These are phyloP conservation scores for Drosophila malerkotliana DNA, from an alignment of 1,140 invertebrate species.

Conservation along the genomic window DNA sequence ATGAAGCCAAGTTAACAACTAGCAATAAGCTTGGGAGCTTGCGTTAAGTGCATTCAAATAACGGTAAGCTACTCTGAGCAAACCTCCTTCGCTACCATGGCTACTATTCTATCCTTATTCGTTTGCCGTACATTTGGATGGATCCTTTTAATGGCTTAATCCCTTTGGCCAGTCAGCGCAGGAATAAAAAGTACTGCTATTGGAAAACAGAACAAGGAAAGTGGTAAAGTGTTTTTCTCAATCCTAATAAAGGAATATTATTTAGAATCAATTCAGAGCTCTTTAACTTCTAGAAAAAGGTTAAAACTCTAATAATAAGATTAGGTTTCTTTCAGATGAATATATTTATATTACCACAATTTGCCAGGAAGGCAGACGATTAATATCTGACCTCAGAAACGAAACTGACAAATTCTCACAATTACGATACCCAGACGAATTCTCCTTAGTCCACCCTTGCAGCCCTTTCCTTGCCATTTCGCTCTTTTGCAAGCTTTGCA, in stretches of 20 bases:
- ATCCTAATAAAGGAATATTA: not conserved
- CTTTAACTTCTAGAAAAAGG: not conserved
- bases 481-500: conserved; percentile 49
- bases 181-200: not conserved
- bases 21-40: conserved; percentile 30
- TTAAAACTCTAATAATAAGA: not conserved
- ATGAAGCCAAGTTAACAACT: conserved; percentile 52
- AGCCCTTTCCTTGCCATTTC: not conserved
- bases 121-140: not conserved
- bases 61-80: conserved; percentile 35
- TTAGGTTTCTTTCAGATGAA: too few species aligned
- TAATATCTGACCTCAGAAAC: conserved; percentile 62
- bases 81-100: conserved; percentile 23
- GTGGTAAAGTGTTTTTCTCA: not conserved
- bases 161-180: conserved; percentile 4
- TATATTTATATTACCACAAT: too few species aligned
- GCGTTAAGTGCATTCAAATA: conserved; percentile 40
- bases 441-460: not conserved
- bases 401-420: conserved; percentile 73
- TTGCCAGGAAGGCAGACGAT: conserved; percentile 32
- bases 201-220: conserved; percentile 1
- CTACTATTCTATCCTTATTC: not conserved
- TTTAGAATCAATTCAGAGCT: too few species aligned
- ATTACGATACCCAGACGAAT: conserved; percentile 48
- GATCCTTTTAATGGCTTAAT: conserved; percentile 30